A percentile compares a stretch with the other conserved stretches of the same genome.
phyloP scores from a whole-genome alignment of 2,797 vertebrate species.

The Cheirogaleus major region DNA sequence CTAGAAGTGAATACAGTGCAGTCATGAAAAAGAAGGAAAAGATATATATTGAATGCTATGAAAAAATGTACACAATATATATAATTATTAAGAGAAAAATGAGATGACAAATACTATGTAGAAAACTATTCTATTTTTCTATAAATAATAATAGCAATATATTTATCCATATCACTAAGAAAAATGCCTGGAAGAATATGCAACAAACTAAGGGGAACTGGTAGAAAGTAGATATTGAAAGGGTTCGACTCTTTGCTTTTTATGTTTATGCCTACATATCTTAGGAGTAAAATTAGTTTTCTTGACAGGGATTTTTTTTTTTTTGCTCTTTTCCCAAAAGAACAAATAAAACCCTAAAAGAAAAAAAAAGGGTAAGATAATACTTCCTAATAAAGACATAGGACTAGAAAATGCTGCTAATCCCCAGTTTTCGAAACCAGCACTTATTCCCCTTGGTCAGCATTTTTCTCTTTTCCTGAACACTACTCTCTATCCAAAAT shows the following conservation, averaged over 20 bases:
- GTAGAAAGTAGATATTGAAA: background rate
- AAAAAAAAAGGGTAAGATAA: background rate
- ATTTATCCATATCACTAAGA: background rate
- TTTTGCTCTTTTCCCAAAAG: background rate
- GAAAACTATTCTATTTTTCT: background rate
- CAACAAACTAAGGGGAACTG: background rate
- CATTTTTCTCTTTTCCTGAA: conserved; percentile 44
- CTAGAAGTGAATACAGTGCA: background rate
- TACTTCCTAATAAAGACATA: background rate
- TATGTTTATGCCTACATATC: background rate
- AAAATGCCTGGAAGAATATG: background rate
- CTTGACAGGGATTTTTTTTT: background rate
- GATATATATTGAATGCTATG: background rate
- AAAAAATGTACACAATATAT: background rate
- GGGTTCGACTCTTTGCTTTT: background rate
- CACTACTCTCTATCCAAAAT: conserved; percentile 46
- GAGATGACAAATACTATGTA: background rate
- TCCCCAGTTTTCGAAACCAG: background rate
- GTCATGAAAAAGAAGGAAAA: background rate
- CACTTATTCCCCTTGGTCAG: conserved; percentile 33
- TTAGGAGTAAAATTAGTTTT: background rate
- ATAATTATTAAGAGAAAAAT: background rate
- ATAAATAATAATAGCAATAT: background rate
- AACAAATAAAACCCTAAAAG: background rate
- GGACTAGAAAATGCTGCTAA: background rate